phyloP scores from a whole-genome alignment of 2,797 vertebrate species.

The Tokudaia muenninki region DNA sequence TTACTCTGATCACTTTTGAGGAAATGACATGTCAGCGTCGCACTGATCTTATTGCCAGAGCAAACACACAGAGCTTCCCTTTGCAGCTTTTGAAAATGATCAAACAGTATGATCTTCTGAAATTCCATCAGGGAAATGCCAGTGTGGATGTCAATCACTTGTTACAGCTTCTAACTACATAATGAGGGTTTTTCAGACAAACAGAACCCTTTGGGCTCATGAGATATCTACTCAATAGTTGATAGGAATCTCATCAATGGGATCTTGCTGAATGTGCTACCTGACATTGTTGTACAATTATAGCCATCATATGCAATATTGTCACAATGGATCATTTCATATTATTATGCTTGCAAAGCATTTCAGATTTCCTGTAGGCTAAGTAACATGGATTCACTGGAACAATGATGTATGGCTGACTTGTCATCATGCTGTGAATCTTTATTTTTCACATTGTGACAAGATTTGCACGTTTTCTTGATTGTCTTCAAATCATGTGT shows the following conservation, averaged over 20 bases:
- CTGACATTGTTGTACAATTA: neutral
- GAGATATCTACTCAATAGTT: neutral
- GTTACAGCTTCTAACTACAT: constrained; percentile 8
- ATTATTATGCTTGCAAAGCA: neutral
- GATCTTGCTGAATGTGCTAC: neutral
- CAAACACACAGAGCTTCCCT: constrained; percentile 54
- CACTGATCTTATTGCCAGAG: constrained; percentile 41
- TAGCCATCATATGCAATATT: neutral
- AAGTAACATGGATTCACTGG: neutral
- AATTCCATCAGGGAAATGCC: constrained; percentile 60
- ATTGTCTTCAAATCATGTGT: neutral
- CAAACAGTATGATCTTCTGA: constrained; percentile 58
- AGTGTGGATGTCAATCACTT: constrained; percentile 74
- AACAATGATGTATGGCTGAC: neutral
- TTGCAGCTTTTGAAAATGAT: constrained; percentile 73
- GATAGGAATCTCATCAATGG: neutral
- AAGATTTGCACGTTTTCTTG: neutral
- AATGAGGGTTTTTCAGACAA: constrained; percentile 23
- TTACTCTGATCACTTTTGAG: constrained; percentile 62
- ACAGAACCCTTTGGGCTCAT: neutral
- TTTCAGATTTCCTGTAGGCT: neutral
- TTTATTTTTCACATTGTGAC: neutral
- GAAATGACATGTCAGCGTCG: constrained; percentile 59
- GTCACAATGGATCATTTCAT: neutral
- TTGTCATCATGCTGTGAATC: neutral